phyloP scores from a whole-genome alignment of 2,888 invertebrate species.

The Perdita meconis region DNA sequence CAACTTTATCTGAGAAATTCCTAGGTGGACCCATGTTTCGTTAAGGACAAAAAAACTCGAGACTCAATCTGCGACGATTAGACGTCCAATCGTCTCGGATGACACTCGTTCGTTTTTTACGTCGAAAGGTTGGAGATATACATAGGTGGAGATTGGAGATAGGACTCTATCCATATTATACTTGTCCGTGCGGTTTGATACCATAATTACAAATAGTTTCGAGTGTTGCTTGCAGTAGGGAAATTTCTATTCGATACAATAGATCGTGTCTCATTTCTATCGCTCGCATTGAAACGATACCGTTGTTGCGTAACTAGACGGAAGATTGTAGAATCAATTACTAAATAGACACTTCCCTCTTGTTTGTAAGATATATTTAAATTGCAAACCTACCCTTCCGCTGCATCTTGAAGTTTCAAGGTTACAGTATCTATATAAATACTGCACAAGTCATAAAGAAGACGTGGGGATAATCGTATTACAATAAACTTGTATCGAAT shows the following conservation, averaged over 20 bases:
- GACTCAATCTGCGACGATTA: constrained; percentile 76
- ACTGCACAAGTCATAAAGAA: too few relatives aligned
- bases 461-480: too few relatives aligned
- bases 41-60: constrained; percentile 43
- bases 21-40: constrained; percentile 70
- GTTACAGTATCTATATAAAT: too few relatives aligned
- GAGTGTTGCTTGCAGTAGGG: too few relatives aligned
- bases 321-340: constrained; percentile 36
- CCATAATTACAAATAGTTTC: too few relatives aligned
- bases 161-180: background rate
- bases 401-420: too few relatives aligned
- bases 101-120: constrained; percentile 32
- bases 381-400: too few relatives aligned
- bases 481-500: too few relatives aligned
- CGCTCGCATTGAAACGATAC: constrained; percentile 62
- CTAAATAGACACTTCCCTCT: constrained; percentile 8
- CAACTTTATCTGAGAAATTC: constrained; percentile 73
- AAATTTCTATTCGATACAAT: too few relatives aligned
- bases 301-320: constrained; percentile 59
- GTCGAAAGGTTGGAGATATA: background rate
- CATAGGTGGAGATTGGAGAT: background rate
- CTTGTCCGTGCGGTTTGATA: too few relatives aligned
- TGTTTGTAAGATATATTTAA: constrained; percentile 3
- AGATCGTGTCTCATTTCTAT: too few relatives aligned
- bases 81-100: constrained; percentile 34